phyloP scores from a whole-genome alignment of 2,113 vertebrate species.

The Bubalus kerabau region DNA sequence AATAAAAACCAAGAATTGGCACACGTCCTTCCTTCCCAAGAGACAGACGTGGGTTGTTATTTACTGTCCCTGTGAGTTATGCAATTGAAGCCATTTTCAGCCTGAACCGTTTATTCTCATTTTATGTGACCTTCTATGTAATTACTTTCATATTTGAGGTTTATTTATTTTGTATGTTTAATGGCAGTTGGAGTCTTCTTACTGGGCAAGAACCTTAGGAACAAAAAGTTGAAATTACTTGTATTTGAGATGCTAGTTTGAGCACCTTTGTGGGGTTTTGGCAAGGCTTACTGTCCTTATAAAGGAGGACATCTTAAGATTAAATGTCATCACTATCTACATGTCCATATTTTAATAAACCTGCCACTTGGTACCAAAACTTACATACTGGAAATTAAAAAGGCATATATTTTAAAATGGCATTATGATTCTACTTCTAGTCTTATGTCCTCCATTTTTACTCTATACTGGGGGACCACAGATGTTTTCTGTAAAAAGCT shows the following conservation, averaged over 20 bases:
- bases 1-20: neutral
- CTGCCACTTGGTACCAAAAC: neutral
- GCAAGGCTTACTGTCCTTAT: neutral
- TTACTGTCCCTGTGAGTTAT: neutral
- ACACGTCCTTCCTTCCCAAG: neutral
- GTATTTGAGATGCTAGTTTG: neutral
- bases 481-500: neutral
- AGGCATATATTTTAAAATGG: neutral
- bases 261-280: neutral
- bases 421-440: neutral
- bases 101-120: neutral
- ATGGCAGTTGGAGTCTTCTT: neutral
- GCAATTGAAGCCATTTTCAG: neutral
- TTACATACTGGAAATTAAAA: neutral
- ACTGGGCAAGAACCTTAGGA: neutral
- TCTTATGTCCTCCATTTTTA: neutral
- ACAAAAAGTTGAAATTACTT: neutral
- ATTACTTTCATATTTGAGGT: constrained; percentile 35
- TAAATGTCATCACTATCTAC: neutral
- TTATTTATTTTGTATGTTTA: constrained; percentile 35
- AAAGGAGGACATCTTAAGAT: neutral
- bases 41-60: neutral
- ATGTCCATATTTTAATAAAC: neutral
- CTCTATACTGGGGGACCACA: neutral
- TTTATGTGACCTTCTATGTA: constrained; percentile 42